Base-by-base conservation (phyloP, 2,888 invertebrate species). In the Drosophila ochracea region DNA sequence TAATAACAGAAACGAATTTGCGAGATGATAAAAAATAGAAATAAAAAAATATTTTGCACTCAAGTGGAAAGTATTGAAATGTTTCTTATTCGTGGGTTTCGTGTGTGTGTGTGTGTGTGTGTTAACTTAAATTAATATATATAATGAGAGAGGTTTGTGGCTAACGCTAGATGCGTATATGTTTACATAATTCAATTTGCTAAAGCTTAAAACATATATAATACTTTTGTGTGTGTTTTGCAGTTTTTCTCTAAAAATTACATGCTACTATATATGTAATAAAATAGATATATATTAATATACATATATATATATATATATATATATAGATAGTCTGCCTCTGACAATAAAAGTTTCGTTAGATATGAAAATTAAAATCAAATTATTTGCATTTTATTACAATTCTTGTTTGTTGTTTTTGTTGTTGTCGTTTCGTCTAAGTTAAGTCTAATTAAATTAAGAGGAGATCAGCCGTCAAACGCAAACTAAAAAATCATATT, bases 391-490 rank as follows among this genome's bases (percentile, higher is more conserved):
- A 67, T 73, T 68, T 84, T 80, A 79, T 83, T 85, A 83, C 80
- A 85, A 70, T 73, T 67, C 28, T 72, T 58, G 74, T 73, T 50
- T 49, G 28, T 73, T 57, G 64, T 66, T 72, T n/a, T n/a, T n/a
- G 28, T 66, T 72, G 37, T 63, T 73, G 41, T 53, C 41, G 16
- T 43, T 58, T 68, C 41, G 63, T 81, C 72, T 68, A 65, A 66
- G 41, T 13, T 83, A 82, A 72, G 68, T 80, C 55, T 73, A 80
- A 77, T 86, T 84, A 82, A 83, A 85, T 83, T 84, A 90, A 91
- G 73, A 88, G 84, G 92, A 92, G 92, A 92, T 92, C 92, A 92
- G 83, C 81, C 82, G 83, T 91, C 90, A 76, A 78, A 77, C 80
- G 82, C 80, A 76, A 78, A 82, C 59, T 81, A 82, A 82, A 78